Conservation (phyloP, 2,797 vertebrate species). For the Pangasius macronema region DNA sequence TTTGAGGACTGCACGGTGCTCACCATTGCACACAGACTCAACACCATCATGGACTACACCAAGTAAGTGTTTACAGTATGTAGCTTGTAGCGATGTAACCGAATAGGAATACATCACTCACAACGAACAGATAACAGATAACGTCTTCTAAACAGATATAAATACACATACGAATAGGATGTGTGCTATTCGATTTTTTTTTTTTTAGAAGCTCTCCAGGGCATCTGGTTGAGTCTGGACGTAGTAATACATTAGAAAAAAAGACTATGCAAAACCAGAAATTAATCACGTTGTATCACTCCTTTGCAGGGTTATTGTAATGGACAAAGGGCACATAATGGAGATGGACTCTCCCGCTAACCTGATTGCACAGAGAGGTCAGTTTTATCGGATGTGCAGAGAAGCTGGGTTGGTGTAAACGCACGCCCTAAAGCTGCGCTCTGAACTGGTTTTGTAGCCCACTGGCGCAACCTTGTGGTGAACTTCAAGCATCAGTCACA, state of each 20-base stretch:
- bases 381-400: constrained; percentile 88
- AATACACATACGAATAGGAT: background rate
- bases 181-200: background rate
- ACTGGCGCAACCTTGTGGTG: constrained; percentile 45
- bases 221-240: background rate
- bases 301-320: constrained; percentile 85
- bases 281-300: background rate
- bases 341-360: constrained; percentile 86
- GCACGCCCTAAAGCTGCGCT: background rate
- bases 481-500: constrained; percentile 26
- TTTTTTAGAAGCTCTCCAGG: background rate
- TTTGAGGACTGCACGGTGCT: constrained; percentile 90
- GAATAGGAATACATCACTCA: background rate
- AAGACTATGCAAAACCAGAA: background rate
- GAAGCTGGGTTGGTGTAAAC: constrained; percentile 83
- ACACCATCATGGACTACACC: constrained; percentile 88
- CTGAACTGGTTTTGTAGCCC: background rate
- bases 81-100: background rate
- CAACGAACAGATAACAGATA: background rate
- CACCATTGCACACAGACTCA: constrained; percentile 90
- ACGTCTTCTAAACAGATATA: background rate
- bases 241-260: background rate
- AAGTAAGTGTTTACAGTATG: constrained; percentile 71
- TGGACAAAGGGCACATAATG: constrained; percentile 86
- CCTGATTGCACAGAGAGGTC: constrained; percentile 83